Percentiles rank a stretch among this genome's conserved stretches.
Evolutionary conservation across 2,797 vertebrate species (phyloP).

Genomic region (Ataeniobius toweri): DNA sequence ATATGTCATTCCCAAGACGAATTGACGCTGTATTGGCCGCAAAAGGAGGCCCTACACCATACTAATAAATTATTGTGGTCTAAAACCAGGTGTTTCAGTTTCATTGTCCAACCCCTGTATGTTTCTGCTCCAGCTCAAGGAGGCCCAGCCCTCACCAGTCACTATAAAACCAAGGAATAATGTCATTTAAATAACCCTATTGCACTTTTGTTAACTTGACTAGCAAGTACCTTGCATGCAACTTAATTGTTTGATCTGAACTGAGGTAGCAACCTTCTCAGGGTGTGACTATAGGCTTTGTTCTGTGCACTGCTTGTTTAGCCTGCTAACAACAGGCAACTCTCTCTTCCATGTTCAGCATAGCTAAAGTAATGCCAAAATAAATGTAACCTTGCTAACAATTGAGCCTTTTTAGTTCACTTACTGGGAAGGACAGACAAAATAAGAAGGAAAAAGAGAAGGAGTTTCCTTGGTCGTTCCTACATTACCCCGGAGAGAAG

Average conservation of each 20-base stretch:
- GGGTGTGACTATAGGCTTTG: background rate
- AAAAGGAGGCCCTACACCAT: no score
- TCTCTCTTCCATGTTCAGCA: background rate
- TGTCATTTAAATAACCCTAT: background rate
- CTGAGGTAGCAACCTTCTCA: background rate
- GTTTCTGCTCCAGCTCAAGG: background rate
- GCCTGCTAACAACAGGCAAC: background rate
- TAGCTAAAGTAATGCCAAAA: background rate
- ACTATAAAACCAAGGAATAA: background rate
- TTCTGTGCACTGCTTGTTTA: background rate
- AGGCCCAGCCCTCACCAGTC: background rate
- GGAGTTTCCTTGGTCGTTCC: background rate
- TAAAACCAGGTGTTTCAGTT: no score
- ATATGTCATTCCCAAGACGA: no score
- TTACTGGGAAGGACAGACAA: background rate
- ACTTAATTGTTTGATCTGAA: background rate
- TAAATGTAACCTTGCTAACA: background rate
- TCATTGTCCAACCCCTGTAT: no score
- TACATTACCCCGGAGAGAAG: background rate
- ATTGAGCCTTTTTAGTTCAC: background rate
- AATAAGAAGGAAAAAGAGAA: background rate
- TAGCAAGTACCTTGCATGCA: background rate
- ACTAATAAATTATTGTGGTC: no score
- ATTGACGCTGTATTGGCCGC: no score
- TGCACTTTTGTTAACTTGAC: background rate